Conservation (phyloP, 2,888 invertebrate genomes). For the Pristionchus japonicus region DNA sequence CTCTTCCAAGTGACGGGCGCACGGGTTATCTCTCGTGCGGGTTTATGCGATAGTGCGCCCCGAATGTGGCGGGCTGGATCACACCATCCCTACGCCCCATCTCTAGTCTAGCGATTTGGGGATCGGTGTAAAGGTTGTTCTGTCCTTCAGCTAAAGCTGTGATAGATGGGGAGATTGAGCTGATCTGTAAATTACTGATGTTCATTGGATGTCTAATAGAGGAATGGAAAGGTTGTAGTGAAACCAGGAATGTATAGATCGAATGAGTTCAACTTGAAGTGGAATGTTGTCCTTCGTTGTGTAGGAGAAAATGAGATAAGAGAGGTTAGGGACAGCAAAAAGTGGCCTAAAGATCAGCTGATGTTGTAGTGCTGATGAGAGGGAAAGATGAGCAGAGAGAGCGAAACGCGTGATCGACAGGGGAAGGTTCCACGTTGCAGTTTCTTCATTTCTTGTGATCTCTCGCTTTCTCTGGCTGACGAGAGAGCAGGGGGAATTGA, state of each 20-base stretch:
- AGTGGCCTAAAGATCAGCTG: constrained; percentile 19
- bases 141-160: too few species aligned
- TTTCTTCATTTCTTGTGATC: background rate
- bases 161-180: too few species aligned
- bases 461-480: background rate
- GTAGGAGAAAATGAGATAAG: background rate
- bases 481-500: background rate
- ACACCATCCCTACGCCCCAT: background rate
- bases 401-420: background rate
- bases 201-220: background rate
- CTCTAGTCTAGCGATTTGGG: background rate
- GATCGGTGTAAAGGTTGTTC: background rate
- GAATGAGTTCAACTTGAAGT: background rate
- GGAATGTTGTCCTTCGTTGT: background rate
- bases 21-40: background rate
- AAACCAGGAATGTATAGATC: too few species aligned
- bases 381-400: background rate
- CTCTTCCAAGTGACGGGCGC: background rate
- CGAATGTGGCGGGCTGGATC: background rate
- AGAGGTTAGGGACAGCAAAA: background rate
- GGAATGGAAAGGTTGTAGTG: background rate
- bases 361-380: background rate
- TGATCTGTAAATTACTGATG: too few species aligned
- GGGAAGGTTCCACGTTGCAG: background rate
- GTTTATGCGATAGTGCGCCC: constrained; percentile 14